Base-by-base conservation (phyloP, 2,797 vertebrate species). In the Mareca penelope region DNA sequence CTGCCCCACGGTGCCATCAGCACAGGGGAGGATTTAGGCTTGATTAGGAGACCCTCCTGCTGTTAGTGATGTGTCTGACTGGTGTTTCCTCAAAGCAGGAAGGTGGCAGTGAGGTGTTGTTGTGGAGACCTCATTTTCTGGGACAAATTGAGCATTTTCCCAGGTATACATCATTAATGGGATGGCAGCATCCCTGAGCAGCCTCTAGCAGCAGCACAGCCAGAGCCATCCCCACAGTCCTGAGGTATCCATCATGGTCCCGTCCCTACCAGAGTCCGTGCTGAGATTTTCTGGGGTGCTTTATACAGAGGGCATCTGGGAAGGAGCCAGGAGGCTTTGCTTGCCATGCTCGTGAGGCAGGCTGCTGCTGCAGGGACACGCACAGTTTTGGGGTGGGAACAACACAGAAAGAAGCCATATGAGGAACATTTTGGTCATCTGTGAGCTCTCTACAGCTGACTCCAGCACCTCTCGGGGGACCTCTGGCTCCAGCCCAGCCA, bases 311-410 rank as follows among this genome's bases (percentile, higher is more conserved):
- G 15, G 29, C 6, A 1, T 15, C 5, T 56, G 31, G 39, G 12
- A 23, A n/a, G 55, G 28, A 39, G 18, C 7, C 12, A 39, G 12
- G 9, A 56, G 50, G 3, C 19, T 81, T 71, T 42, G 37, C 35
- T 40, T 42, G 22, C 7, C 13, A 7, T 1, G 0, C 9, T 35
- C 15, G 35, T 15, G n/a, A 59, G n/a, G 9, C 8, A 77, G 46
- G 9, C 33, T 85, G n/a, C 33, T 65, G 15, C 19, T 70, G 12
- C 5, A 1, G 22, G n/a, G 19, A 42, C 37, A 84, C 0, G 0
- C 15, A 22, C 0, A 0, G 31, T 37, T 33, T 29, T 0, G 0
- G 13, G 6, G 1, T 44, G n/a, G 13, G 24, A 93, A 53, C 5
- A 80, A 15, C 26, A 28, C 0, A 8, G 48, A 28, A 29, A 53